phyloP scores from a whole-genome alignment of 2,888 invertebrate species.

The Xestia rhomboidea region DNA sequence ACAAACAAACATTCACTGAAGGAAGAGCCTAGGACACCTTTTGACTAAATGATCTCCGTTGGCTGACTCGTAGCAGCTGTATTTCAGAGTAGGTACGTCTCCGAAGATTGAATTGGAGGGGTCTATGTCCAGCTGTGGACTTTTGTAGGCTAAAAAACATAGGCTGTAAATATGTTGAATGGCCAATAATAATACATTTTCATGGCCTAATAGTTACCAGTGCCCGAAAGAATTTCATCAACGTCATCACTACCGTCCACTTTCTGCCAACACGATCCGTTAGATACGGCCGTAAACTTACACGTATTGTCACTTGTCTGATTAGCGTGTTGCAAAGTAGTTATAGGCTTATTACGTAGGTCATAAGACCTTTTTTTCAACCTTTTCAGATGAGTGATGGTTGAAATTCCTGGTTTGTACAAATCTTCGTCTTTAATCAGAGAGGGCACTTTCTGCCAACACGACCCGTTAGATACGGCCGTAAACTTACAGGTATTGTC shows the following conservation, averaged over 20 bases:
- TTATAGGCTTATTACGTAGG: slow-evolving; percentile 67
- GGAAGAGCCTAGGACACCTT: too few species aligned
- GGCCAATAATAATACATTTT: neutral
- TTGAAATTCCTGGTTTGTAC: slow-evolving; percentile 65
- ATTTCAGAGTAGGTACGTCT: too few species aligned
- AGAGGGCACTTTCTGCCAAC: slow-evolving; percentile 78
- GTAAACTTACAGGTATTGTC: slow-evolving; percentile 28
- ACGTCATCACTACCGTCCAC: slow-evolving; percentile 75
- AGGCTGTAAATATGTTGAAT: neutral
- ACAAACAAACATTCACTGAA: too few species aligned
- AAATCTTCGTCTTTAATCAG: slow-evolving; percentile 74
- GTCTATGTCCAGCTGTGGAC: neutral
- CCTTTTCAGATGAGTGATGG: slow-evolving; percentile 67
- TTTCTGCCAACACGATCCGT: slow-evolving; percentile 75
- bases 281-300: slow-evolving; percentile 56
- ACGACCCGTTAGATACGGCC: slow-evolving; percentile 63
- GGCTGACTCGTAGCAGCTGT: too few species aligned
- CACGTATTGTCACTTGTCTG: slow-evolving; percentile 12
- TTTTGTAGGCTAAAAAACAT: neutral
- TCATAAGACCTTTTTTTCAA: slow-evolving; percentile 68
- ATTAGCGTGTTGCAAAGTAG: slow-evolving; percentile 69
- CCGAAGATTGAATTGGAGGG: neutral
- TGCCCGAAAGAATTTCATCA: slow-evolving; percentile 57
- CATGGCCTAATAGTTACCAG: slow-evolving; percentile 27
- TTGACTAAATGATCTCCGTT: too few species aligned